Percentiles rank a stretch among this genome's conserved stretches.
Conservation (phyloP, 2,888 invertebrate species). For the Synanthedon formicaeformis region DNA sequence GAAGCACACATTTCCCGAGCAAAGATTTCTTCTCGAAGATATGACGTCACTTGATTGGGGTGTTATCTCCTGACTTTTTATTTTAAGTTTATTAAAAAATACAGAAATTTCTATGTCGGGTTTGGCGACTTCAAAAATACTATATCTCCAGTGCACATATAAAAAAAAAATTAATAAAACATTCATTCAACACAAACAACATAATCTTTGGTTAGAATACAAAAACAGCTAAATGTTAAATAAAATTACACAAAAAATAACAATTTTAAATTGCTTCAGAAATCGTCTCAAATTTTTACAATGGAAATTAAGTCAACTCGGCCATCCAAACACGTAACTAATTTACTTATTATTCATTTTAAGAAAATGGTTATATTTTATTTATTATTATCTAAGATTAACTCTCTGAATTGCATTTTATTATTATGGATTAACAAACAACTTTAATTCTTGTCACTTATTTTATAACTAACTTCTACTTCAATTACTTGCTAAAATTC, state of each 20-base stretch:
- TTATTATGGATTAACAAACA: conserved; percentile 64
- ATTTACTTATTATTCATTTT: conserved; percentile 37
- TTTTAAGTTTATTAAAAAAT: no score
- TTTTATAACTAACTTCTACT: conserved; percentile 43
- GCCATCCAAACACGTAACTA: conserved; percentile 31
- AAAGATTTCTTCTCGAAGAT: no score
- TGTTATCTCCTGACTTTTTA: no score
- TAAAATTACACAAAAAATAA: conserved; percentile 16
- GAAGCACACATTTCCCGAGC: no score
- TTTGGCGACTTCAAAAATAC: conserved; percentile 15
- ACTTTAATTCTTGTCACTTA: conserved; percentile 52
- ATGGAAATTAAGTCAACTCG: conserved; percentile 24
- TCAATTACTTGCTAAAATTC: conserved; percentile 42
- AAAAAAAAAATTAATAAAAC: not conserved
- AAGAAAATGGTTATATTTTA: conserved; percentile 44
- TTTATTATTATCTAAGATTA: conserved; percentile 52
- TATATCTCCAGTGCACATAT: not conserved
- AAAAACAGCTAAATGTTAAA: conserved; percentile 25
- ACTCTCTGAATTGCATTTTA: conserved; percentile 68
- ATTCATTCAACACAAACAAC: conserved; percentile 8
- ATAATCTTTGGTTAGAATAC: conserved; percentile 25
- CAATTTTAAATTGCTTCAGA: conserved; percentile 12
- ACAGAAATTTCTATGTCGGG: no score
- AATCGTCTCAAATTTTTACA: conserved; percentile 13
- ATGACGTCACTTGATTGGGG: no score